Base-by-base conservation (phyloP, 37 sponge, comb jelly and placozoan genomes). In the Agelas oroides region DNA sequence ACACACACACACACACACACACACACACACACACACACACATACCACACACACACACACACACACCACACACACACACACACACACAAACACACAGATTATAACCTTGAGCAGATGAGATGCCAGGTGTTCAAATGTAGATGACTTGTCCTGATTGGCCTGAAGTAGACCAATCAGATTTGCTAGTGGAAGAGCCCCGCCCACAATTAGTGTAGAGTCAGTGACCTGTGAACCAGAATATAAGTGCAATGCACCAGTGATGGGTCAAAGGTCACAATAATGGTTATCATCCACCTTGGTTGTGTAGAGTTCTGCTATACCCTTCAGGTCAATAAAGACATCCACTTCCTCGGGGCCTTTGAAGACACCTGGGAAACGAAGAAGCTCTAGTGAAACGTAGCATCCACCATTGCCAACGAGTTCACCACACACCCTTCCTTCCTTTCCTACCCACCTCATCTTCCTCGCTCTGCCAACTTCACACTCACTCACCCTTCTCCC, bases 131-230 rank as follows among this genome's bases (percentile, higher is more conserved):
- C 5, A 66, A 84, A 94, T 55, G 55, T 81, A 77, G 85, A 15
- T 0, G 83, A 79, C 24, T 59, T 82, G 41, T 57, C 59, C 70
- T 38, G 19, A 63, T 93, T 86, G 40, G 34, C 38, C 25, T 66
- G 67, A n/a, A 93, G 90, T n/a, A 89, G 40, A 5, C 31, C 67
- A 40, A 93, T 86, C 33, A 93, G 75, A 12, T 15, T 24, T 16
- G 82, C 23, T 18, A 93, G 65, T 31, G 90, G 59, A 1, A 93
- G 79, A 66, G 78, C 75, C 13, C 83, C 71, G n/a, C 94, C 94
- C 63, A 93, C 86, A 16, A 54, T 64, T 53, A 93, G 30, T 24
- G 65, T 57, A 39, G 24, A 54, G 53, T 46, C 86, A 2, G 59
- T 40, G 25, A 87, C 65, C 92, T 92, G 36, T 1, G 34, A 80